Conservation (phyloP, 2,113 vertebrate species). For the Clarias macrocephalus region DNA sequence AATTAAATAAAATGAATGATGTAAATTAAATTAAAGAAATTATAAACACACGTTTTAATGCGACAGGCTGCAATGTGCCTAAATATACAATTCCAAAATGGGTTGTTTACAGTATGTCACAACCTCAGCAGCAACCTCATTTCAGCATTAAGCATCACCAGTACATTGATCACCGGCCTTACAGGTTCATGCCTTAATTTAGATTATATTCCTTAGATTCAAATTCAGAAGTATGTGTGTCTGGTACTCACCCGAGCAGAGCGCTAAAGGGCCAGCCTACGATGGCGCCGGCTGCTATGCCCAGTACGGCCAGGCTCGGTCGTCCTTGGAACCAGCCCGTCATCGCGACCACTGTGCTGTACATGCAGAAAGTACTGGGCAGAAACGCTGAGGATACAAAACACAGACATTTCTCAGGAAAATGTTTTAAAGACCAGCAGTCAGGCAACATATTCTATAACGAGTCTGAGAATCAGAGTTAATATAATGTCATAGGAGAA, state of each 20-base stretch:
- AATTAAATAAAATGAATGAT: too few species aligned
- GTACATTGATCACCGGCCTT: too few species aligned
- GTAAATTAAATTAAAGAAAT: too few species aligned
- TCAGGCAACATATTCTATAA: background rate
- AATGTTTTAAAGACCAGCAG: too few species aligned
- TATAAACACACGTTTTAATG: too few species aligned
- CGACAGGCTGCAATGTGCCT: too few species aligned
- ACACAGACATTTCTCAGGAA: background rate
- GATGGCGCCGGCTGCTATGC: conserved; percentile 86
- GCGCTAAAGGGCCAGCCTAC: conserved; percentile 95
- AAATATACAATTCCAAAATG: too few species aligned
- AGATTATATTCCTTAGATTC: background rate
- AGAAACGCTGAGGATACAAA: conserved; percentile 81
- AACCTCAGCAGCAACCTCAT: too few species aligned
- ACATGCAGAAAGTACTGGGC: conserved; percentile 98
- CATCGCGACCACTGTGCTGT: conserved; percentile 89
- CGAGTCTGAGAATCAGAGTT: background rate
- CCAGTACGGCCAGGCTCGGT: conserved; percentile 82
- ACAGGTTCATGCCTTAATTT: too few species aligned
- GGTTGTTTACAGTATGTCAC: too few species aligned
- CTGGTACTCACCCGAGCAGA: conserved; percentile 83
- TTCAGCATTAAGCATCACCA: too few species aligned
- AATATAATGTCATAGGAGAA: background rate
- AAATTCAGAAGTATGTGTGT: background rate
- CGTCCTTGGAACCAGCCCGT: conserved; percentile 96